Evolutionary conservation across 2,113 vertebrate species (phyloP).

Genomic region (Centropristis striata): DNA sequence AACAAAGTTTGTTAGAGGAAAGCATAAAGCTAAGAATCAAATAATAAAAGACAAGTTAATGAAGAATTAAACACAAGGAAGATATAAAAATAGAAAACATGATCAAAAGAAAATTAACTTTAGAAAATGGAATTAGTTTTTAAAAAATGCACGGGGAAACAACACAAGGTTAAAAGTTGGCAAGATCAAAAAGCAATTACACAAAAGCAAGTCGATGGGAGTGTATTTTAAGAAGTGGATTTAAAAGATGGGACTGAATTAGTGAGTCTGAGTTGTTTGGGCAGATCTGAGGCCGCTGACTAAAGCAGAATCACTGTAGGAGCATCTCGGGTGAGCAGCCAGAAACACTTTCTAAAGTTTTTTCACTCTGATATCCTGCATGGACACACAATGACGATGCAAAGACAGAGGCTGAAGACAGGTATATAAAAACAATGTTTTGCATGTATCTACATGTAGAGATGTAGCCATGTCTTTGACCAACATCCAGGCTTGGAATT

Average conservation of each 20-base stretch:
- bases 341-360: no score
- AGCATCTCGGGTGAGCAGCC: neutral
- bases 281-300: neutral
- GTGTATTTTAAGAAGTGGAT: slow-evolving; percentile 13
- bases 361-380: no score
- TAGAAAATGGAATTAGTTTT: slow-evolving; percentile 5
- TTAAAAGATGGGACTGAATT: slow-evolving; percentile 10
- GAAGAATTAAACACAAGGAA: neutral
- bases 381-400: no score
- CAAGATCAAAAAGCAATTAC: slow-evolving; percentile 49
- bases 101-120: slow-evolving; percentile 54
- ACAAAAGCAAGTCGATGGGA: slow-evolving; percentile 29
- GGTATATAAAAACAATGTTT: no score
- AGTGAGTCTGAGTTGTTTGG: neutral
- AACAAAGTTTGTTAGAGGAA: slow-evolving; percentile 15
- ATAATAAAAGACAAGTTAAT: slow-evolving; percentile 21
- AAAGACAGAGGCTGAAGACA: no score
- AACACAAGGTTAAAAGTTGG: slow-evolving; percentile 41
- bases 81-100: slow-evolving; percentile 36
- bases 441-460: no score
- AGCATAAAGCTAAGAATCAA: neutral
- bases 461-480: no score
- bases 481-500: no score
- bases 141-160: slow-evolving; percentile 17
- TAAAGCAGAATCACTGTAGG: neutral